phyloP scores from a whole-genome alignment of 2,797 vertebrate genomes.

The Acestrorhynchus altus region DNA sequence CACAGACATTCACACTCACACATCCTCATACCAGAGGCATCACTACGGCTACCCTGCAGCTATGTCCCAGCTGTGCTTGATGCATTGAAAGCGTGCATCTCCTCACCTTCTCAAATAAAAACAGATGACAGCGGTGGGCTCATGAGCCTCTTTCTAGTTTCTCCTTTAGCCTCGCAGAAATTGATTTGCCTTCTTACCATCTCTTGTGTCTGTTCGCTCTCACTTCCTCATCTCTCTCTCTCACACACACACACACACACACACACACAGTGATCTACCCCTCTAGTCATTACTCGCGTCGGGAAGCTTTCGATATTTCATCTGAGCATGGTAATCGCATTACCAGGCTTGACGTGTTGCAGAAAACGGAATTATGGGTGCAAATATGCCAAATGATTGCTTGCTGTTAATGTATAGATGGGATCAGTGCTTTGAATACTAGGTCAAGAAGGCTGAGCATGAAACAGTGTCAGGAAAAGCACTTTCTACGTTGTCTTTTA shows the following conservation, averaged over 20 bases:
- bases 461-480: neutral
- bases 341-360: slow-evolving; percentile 90
- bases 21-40: slow-evolving; percentile 71
- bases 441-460: slow-evolving; percentile 12
- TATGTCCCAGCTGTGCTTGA: slow-evolving; percentile 79
- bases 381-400: slow-evolving; percentile 88
- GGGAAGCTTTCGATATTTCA: slow-evolving; percentile 95
- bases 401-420: slow-evolving; percentile 53
- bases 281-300: slow-evolving; percentile 75
- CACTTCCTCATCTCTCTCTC: slow-evolving; percentile 73
- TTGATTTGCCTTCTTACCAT: slow-evolving; percentile 72
- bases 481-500: neutral
- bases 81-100: slow-evolving; percentile 68
- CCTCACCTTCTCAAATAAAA: slow-evolving; percentile 51
- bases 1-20: slow-evolving; percentile 12
- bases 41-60: slow-evolving; percentile 82
- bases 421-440: slow-evolving; percentile 16
- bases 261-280: slow-evolving; percentile 28
- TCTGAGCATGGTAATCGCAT: slow-evolving; percentile 95
- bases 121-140: slow-evolving; percentile 51
- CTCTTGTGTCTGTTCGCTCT: slow-evolving; percentile 71
- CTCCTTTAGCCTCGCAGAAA: slow-evolving; percentile 75
- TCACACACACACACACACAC: neutral
- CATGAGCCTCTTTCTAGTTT: slow-evolving; percentile 71
- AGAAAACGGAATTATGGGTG: slow-evolving; percentile 89